Base-by-base conservation (phyloP, 2,888 invertebrate species). In the Leptopilina syphax region DNA sequence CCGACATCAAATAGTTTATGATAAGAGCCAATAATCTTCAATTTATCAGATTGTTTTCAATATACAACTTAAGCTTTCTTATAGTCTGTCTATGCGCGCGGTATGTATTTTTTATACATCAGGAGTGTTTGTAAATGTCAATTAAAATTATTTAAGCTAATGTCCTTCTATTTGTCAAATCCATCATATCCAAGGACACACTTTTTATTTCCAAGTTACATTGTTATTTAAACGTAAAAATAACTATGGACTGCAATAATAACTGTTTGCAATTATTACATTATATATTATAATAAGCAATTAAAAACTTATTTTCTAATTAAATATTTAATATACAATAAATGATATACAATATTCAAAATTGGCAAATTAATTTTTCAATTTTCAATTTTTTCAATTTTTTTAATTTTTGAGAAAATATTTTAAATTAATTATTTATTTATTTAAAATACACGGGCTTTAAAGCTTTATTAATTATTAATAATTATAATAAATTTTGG, bases 151-250 rank as follows among this genome's bases (percentile, higher is more conserved):
- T 77, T 47, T 57, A 76, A 76, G 13, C n/a, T 9, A 41, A 65
- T 73, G 66, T 54, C 47, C 60, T 65, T 76, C 76, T 54, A 79
- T 79, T 34, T 63, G 18, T 67, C 76, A 65, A 65, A 79, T 67
- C 34, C 76, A 76, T 65, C 10, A 76, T 47, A 24, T 34, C 65
- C 47, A 57, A 65, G 63, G 34, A 76, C 76, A 76, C 24, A n/a
- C 18, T 4, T 70, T 54, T 70, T 47, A 13, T 34, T 66, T 41
- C 12, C 12, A 68, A 70, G 50, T n/a, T 27, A 50, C 3, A 50
- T 27, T n/a, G 13, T 34, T 54, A n/a, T 73, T 73, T n/a, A 54
- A n/a, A 60, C 18, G 24, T 63, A 18, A 63, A 63, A 50, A 50
- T 50, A 50, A 63, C 24, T 24, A 18, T 18, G 24, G 3, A 63